Evolutionary conservation across 1,140 invertebrate genomes (phyloP).

Genomic region (Phymorhynchus buccinoides): DNA sequence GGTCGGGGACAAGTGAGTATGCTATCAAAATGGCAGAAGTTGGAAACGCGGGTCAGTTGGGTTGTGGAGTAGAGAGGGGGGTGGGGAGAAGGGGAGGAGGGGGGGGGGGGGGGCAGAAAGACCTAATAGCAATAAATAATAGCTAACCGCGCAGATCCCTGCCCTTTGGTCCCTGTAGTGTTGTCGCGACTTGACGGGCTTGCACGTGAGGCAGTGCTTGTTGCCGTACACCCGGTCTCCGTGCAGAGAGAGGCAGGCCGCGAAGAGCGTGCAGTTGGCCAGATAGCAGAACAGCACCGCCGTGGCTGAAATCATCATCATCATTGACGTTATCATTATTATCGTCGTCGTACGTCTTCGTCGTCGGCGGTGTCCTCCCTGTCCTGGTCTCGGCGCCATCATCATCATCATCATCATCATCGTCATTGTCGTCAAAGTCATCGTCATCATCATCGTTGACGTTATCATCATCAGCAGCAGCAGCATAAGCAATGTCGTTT

Average conservation of each 20-base stretch:
- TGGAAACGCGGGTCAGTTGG: neutral
- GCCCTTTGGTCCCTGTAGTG: constrained; percentile 31
- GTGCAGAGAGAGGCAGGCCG: constrained; percentile 90
- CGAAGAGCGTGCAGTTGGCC: constrained; percentile 95
- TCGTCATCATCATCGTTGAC: too few relatives aligned
- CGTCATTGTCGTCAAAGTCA: too few relatives aligned
- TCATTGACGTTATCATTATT: too few relatives aligned
- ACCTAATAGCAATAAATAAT: neutral
- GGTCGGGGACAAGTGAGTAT: too few relatives aligned
- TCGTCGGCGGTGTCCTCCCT: too few relatives aligned
- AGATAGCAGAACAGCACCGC: constrained; percentile 94
- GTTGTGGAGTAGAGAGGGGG: neutral
- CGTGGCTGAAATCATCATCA: constrained; percentile 79
- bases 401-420: too few relatives aligned
- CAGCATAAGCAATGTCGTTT: too few relatives aligned
- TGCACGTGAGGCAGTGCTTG: constrained; percentile 81
- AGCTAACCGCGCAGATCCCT: neutral
- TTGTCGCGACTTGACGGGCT: constrained; percentile 81
- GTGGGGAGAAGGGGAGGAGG: neutral
- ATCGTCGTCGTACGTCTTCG: too few relatives aligned
- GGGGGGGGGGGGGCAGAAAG: neutral
- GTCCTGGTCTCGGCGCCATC: too few relatives aligned
- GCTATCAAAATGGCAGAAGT: too few relatives aligned
- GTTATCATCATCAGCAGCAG: too few relatives aligned
- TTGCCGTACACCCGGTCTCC: constrained; percentile 83